Evolutionary conservation across 2,888 invertebrate species (phyloP).

Genomic region (Campoplex capitator): DNA sequence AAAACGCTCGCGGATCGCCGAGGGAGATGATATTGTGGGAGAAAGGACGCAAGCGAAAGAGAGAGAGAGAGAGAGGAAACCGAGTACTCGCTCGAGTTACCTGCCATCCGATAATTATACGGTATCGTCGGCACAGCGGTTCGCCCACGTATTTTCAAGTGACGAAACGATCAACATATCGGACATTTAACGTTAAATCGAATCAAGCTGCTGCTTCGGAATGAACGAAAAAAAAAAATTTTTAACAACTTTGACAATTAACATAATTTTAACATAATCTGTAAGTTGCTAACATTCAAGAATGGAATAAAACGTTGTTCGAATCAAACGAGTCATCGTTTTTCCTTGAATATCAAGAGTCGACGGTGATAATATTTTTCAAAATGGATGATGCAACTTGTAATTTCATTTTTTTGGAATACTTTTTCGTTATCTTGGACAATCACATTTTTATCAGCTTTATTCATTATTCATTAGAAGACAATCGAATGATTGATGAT

Average conservation of each 20-base stretch:
- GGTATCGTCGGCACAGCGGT: conserved; percentile 79
- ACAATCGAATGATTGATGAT: not conserved
- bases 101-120: conserved; percentile 82
- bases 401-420: no score
- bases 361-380: no score
- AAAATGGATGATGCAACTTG: no score
- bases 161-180: conserved; percentile 68
- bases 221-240: not conserved
- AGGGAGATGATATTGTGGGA: conserved; percentile 68
- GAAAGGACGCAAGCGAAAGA: conserved; percentile 70
- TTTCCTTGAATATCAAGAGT: no score
- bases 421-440: not conserved
- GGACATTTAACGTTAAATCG: conserved; percentile 21
- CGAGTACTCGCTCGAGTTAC: conserved; percentile 78
- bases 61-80: conserved; percentile 44
- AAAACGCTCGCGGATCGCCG: conserved; percentile 78
- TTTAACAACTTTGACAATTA: not conserved
- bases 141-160: conserved; percentile 81
- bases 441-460: not conserved
- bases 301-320: no score
- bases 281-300: no score
- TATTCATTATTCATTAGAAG: not conserved
- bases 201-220: not conserved
- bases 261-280: not conserved
- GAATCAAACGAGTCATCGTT: no score